Percentiles rank a stretch among this genome's conserved stretches.
These are phyloP conservation scores for Teinopalpus imperialis DNA, from an alignment of 2,888 invertebrate species.

Conservation along the genomic window DNA sequence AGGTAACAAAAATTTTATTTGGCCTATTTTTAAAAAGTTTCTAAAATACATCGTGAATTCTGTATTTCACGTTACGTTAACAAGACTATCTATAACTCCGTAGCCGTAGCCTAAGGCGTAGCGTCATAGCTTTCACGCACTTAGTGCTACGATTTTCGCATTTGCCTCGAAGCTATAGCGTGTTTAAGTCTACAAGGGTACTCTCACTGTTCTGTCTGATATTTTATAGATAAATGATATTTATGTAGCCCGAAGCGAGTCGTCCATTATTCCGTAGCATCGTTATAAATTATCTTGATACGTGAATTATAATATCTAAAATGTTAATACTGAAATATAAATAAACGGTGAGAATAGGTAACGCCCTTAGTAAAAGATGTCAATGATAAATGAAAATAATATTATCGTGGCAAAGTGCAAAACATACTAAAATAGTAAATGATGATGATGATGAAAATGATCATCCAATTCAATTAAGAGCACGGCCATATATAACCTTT, in stretches of 20 bases:
- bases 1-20: too few species aligned
- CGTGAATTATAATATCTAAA: conserved; percentile 4
- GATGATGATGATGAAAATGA: too few species aligned
- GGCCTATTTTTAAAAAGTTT: conserved; percentile 27
- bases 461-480: too few species aligned
- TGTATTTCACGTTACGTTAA: neutral
- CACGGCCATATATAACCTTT: too few species aligned
- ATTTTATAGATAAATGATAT: conserved; percentile 31
- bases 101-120: conserved; percentile 59
- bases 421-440: too few species aligned
- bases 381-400: too few species aligned
- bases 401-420: too few species aligned
- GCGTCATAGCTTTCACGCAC: conserved; percentile 34
- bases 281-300: conserved; percentile 5
- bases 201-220: conserved; percentile 26
- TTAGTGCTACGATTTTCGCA: conserved; percentile 36
- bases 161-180: conserved; percentile 39
- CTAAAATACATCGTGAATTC: neutral
- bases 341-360: too few species aligned
- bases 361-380: too few species aligned
- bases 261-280: conserved; percentile 1
- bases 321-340: too few species aligned
- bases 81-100: conserved; percentile 36
- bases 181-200: conserved; percentile 24
- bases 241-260: conserved; percentile 16